Percentiles rank a stretch among this genome's conserved stretches.
Evolutionary conservation across 1,140 invertebrate genomes (phyloP).

Genomic region (Lordiphosa stackelbergi): DNA sequence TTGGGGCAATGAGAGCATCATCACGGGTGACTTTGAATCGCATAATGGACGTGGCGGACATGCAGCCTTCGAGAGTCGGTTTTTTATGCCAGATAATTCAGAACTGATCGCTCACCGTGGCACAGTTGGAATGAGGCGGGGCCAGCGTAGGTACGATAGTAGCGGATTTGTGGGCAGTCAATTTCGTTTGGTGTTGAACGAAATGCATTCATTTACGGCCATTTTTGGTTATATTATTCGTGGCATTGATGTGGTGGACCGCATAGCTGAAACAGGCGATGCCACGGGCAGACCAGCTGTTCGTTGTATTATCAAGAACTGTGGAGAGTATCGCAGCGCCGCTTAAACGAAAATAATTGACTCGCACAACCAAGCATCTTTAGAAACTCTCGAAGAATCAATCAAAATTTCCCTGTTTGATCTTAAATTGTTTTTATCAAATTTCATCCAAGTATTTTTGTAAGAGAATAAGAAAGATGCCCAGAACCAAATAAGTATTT

Average conservation of each 20-base stretch:
- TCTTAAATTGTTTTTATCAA: too few relatives aligned
- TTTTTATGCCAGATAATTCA: conserved; percentile 89
- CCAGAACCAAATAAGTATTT: conserved; percentile 1
- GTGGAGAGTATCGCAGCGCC: conserved; percentile 81
- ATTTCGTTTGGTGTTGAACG: conserved; percentile 88
- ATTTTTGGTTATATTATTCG: conserved; percentile 90
- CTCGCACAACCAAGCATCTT: too few relatives aligned
- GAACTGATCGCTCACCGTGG: conserved; percentile 86
- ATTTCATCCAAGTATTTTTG: too few relatives aligned
- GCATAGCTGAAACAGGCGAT: conserved; percentile 87
- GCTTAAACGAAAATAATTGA: too few relatives aligned
- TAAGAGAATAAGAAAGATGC: conserved; percentile 5
- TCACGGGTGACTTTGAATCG: conserved; percentile 88
- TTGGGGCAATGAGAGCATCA: conserved; percentile 89
- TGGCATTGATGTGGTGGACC: conserved; percentile 88
- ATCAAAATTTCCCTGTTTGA: too few relatives aligned
- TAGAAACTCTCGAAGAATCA: too few relatives aligned
- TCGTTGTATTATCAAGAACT: conserved; percentile 85
- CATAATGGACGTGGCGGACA: conserved; percentile 89
- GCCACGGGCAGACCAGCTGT: conserved; percentile 87
- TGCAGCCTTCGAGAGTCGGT: conserved; percentile 86
- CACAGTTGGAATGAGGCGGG: conserved; percentile 89
- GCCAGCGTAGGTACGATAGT: conserved; percentile 88
- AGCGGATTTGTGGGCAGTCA: conserved; percentile 89
- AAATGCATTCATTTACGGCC: conserved; percentile 89